Percentiles rank a stretch among this genome's conserved stretches.
These are phyloP conservation scores for Cynoglossus semilaevis DNA, from an alignment of 2,113 vertebrate species.

Conservation along the genomic window DNA sequence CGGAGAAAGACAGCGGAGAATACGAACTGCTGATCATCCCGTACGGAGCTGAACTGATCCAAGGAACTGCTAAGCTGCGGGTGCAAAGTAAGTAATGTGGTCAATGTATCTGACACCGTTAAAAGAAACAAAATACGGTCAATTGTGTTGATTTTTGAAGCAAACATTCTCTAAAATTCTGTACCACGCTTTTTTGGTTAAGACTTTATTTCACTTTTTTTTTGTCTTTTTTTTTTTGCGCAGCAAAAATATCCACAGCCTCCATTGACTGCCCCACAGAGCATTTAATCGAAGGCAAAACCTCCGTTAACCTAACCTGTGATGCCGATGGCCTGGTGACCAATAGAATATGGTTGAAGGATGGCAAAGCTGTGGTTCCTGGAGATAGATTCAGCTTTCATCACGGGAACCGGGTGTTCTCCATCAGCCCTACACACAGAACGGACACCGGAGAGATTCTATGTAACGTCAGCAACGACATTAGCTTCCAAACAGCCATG, in stretches of 20 bases:
- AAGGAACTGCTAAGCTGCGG: slow-evolving; percentile 16
- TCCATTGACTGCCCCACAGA: slow-evolving; percentile 27
- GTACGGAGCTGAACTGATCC: neutral
- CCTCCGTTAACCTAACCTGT: slow-evolving; percentile 29
- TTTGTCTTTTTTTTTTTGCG: neutral
- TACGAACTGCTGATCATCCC: slow-evolving; percentile 40
- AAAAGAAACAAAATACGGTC: neutral
- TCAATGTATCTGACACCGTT: neutral
- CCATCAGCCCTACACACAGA: slow-evolving; percentile 25
- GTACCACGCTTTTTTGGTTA: no score
- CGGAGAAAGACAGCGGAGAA: slow-evolving; percentile 31
- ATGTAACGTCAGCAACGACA: slow-evolving; percentile 34
- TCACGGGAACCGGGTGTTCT: slow-evolving; percentile 31
- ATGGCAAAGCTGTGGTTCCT: slow-evolving; percentile 15
- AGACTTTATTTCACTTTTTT: no score
- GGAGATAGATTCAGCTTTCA: slow-evolving; percentile 24
- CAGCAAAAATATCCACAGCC: slow-evolving; percentile 21
- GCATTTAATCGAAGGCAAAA: slow-evolving; percentile 22
- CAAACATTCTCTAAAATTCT: no score
- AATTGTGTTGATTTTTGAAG: no score
- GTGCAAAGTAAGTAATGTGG: slow-evolving; percentile 33
- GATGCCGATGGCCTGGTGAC: neutral
- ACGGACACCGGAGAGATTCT: slow-evolving; percentile 24
- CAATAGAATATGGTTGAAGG: slow-evolving; percentile 28
- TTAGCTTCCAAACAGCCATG: slow-evolving; percentile 13